Base-by-base conservation (phyloP, 2,888 invertebrate species). In the Glyphotaelius pellucidus region DNA sequence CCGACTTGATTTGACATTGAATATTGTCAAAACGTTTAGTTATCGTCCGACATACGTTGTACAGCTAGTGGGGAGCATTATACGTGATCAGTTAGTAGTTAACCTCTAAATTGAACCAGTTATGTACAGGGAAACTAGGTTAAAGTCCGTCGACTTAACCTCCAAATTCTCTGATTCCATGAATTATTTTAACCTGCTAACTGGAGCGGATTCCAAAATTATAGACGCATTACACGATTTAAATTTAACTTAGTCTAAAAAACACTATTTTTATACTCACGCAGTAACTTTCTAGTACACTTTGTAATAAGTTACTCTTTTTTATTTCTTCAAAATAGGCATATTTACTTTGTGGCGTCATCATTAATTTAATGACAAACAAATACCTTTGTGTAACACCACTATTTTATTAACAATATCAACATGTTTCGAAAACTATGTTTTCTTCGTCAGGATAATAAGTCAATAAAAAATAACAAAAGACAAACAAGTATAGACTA, bases 41-140 rank as follows among this genome's bases (percentile, higher is more conserved):
- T 83, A 15, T 83, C 35, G 35, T 35, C 14, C 3, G 67, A 67
- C 25, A 67, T 67, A 67, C 25, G 2, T 67, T n/a, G 67, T 52
- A 52, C 67, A n/a, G 67, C 25, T 67, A n/a, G 67, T 67, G n/a
- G 25, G 25, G 42, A 86, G 42, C 47, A 86, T 47, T 47, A 42
- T 47, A 86, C n/a, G 30, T 25, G 83, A 14, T 15, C 67, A 67
- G 67, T 42, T n/a, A 42, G n/a, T 4, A 5, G 86, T 86, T 86
- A 86, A 86, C 86, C 86, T 86, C 31, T 86, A 30, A 30, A 86
- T n/a, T 42, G 86, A 42, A 47, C 47, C 86, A 42, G 86, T 86
- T 86, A 25, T 67, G 25, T 86, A 42, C 47, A 0, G 12, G 5
- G 38, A 42, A 86, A 86, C 86, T 86, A 42, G 86, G 86, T 86